Base-by-base conservation (phyloP, 2,888 invertebrate genomes). In the Coelopa pilipes region DNA sequence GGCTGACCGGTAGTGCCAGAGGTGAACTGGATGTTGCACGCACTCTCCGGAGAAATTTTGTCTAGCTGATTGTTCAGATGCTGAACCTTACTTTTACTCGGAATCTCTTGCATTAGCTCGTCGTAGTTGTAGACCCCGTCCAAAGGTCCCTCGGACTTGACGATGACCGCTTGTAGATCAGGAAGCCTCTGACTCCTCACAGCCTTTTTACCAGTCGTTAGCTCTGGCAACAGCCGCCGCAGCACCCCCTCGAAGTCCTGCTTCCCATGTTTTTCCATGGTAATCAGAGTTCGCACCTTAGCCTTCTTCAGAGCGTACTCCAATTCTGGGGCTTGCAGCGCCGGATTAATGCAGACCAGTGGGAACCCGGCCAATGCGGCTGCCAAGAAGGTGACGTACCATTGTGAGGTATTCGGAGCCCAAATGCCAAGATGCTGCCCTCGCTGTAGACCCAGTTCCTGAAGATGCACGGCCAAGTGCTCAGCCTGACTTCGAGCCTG, bases 21-120 rank as follows among this genome's bases (percentile, higher is more conserved):
- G 0, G 96, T 95, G 82, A 95, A 96, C 83, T 95, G 92, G 78
- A 97, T 92, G 83, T 93, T 94, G 79, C 91, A 92, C 0, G 92
- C 89, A 60, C 90, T 90, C 83, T 93, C 92, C 50, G 93, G 91
- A 68, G 91, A 89, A 13, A 95, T 89, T 0, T 9, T 4, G 3
- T 13, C 15, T n/a, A 53, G 3, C 53, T 53, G 53, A 13, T 2
- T 4, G 3, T 9, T 53, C 10, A 53, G 53, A 4, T 15, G 53
- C 2, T 13, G 15, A n/a, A 53, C 10, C 15, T 53, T n/a, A 2
- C 2, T 4, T 11, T 4, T 15, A n/a, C 53, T 13, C 53, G 53
- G 13, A 53, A 11, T 13, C 53, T 53, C 15, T n/a, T 53, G 4
- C 53, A 53, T 53, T 11, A 53, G 53, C n/a, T 13, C 53, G 4